Conservation (phyloP, 37 sponge, comb jelly and placozoan species). For the Oopsacas minuta region DNA sequence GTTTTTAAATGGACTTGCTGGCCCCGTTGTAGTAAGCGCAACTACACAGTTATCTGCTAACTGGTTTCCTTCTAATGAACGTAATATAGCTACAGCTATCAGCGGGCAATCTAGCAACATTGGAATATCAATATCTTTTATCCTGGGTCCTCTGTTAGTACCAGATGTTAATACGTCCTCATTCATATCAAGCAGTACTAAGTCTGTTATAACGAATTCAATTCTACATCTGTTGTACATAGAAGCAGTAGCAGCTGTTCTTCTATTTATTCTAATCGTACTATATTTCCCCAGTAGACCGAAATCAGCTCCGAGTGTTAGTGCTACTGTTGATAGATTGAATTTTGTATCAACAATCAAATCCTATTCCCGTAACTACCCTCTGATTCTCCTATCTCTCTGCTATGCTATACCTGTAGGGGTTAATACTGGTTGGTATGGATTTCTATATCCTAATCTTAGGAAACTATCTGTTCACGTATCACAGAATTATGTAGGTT, state of each 20-base stretch:
- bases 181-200: neutral
- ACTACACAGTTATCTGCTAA: constrained; percentile 1
- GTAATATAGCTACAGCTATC: neutral
- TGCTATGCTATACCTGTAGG: constrained; percentile 15
- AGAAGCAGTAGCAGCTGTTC: neutral
- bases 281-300: neutral
- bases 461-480: neutral
- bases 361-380: neutral
- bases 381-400: constrained; percentile 1
- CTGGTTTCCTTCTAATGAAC: constrained; percentile 5
- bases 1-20: constrained; percentile 7
- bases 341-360: neutral
- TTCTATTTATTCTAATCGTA: neutral
- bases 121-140: neutral
- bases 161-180: neutral
- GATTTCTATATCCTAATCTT: constrained; percentile 12
- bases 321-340: neutral
- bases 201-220: neutral
- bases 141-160: neutral
- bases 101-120: neutral
- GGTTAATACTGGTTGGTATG: constrained; percentile 13
- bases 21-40: constrained; percentile 3
- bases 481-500: neutral
- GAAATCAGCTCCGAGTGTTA: neutral
- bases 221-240: constrained; percentile 6